Base-by-base conservation (phyloP, 30 jellyfish, hydroid and myxozoan genomes). In the Phacellophora camtschatica region DNA sequence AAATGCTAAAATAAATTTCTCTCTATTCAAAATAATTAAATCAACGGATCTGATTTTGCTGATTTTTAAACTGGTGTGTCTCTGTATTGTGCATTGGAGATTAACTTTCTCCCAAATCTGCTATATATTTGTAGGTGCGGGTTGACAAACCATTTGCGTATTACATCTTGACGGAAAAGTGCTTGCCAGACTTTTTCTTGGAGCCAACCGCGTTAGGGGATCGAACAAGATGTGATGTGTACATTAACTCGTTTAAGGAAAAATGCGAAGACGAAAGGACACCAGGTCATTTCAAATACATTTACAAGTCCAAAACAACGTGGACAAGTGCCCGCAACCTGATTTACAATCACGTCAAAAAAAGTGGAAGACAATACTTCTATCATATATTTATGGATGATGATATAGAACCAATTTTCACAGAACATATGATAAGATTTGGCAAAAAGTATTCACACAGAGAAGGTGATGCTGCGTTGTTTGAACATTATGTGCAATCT, bases 321-420 rank as follows among this genome's bases (percentile, higher is more conserved):
- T 84, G 95, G 95, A 43, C 95, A 4, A 25, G 62, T 13, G 95
- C 89, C 1, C 36, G 95, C 45, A 84, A 84, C 48, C 2, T 84
- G 57, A 53, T 84, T 7, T 57, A 50, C 19, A 56, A 58, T 4
- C 34, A 66, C 39, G 89, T 71, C 23, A 71, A 63, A 35, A 34
- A 13, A 15, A 19, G 42, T 8, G 31, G 36, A 9, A 71, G 48
- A 32, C 74, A 42, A 32, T 84, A 84, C 59, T 41, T 46, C 29
- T 84, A 70, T 72, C 95, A 84, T 35, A 84, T 84, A 0, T 84
- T 71, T 71, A 51, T 72, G 81, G 95, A 84, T 50, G 95, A 84
- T 72, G 95, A 84, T 51, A 89, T 61, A 0, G 24, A 20, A 9
- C 83, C 82, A 2, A 18, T 84, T 46, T 72, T 55, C 68, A 71